These are phyloP conservation scores for Grapholita molesta DNA, from an alignment of 1,140 invertebrate species.

Conservation along the genomic window DNA sequence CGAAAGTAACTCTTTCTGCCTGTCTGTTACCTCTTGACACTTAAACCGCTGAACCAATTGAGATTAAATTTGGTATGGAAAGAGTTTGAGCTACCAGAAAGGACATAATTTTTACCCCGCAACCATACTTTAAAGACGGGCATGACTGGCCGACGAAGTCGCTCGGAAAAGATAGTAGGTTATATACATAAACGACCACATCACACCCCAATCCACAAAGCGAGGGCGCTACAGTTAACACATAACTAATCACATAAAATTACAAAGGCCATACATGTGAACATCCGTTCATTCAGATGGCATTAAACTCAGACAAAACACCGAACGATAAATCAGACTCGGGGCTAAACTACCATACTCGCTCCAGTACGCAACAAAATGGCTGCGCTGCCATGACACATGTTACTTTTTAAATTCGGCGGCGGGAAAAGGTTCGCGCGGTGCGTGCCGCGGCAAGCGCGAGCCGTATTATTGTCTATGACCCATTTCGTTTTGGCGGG, in stretches of 20 bases:
- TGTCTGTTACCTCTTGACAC: too few relatives aligned
- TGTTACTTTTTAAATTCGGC: slow-evolving; percentile 32
- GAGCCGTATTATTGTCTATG: slow-evolving; percentile 49
- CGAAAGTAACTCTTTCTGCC: too few relatives aligned
- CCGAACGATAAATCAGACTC: not conserved
- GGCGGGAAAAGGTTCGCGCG: slow-evolving; percentile 30
- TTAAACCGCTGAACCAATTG: too few relatives aligned
- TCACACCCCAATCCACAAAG: not conserved
- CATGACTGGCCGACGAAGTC: too few relatives aligned
- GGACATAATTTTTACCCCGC: too few relatives aligned
- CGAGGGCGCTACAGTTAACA: not conserved
- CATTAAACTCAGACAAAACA: slow-evolving; percentile 5
- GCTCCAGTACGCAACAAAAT: not conserved
- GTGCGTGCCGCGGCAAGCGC: slow-evolving; percentile 48
- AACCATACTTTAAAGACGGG: too few relatives aligned
- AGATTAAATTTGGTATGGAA: too few relatives aligned
- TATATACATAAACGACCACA: not conserved
- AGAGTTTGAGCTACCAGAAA: too few relatives aligned
- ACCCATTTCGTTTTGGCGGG: slow-evolving; percentile 43
- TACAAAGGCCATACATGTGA: not conserved
- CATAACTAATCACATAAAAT: slow-evolving; percentile 3
- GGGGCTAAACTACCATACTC: not conserved
- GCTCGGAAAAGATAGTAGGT: too few relatives aligned
- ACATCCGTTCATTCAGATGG: slow-evolving; percentile 6
- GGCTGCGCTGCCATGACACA: not conserved